These are phyloP conservation scores for Trissoscelio sp. DNA, from an alignment of 2,888 invertebrate species.

Conservation along the genomic window DNA sequence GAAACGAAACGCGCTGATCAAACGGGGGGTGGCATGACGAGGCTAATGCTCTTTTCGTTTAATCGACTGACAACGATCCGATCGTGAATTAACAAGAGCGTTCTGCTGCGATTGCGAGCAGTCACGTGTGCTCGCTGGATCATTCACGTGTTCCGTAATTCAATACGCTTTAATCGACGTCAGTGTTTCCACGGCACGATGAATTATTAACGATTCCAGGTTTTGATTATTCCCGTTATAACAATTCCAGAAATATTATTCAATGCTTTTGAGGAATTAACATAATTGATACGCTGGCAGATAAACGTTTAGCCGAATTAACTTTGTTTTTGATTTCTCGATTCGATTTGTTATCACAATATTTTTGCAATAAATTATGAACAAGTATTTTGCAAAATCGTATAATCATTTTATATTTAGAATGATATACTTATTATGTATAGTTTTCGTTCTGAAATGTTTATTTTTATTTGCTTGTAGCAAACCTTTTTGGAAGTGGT, in stretches of 20 bases:
- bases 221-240: constrained; percentile 38
- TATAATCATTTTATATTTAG: too few relatives aligned
- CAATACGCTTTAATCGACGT: constrained; percentile 41
- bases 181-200: constrained; percentile 35
- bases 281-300: not conserved
- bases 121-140: constrained; percentile 55
- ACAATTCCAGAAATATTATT: constrained; percentile 4
- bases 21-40: constrained; percentile 19
- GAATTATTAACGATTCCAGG: constrained; percentile 28
- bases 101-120: constrained; percentile 48
- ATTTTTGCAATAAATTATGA: not conserved
- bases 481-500: too few relatives aligned
- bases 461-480: too few relatives aligned
- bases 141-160: constrained; percentile 62
- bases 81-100: constrained; percentile 65
- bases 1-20: constrained; percentile 11
- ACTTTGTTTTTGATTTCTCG: not conserved
- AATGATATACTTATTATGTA: too few relatives aligned
- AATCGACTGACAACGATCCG: constrained; percentile 57
- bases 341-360: not conserved
- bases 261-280: not conserved
- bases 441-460: too few relatives aligned
- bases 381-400: not conserved
- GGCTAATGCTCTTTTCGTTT: constrained; percentile 51
- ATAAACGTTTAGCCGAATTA: not conserved